Conservation (phyloP, 1,140 invertebrate genomes). For the Aplysia californica region DNA sequence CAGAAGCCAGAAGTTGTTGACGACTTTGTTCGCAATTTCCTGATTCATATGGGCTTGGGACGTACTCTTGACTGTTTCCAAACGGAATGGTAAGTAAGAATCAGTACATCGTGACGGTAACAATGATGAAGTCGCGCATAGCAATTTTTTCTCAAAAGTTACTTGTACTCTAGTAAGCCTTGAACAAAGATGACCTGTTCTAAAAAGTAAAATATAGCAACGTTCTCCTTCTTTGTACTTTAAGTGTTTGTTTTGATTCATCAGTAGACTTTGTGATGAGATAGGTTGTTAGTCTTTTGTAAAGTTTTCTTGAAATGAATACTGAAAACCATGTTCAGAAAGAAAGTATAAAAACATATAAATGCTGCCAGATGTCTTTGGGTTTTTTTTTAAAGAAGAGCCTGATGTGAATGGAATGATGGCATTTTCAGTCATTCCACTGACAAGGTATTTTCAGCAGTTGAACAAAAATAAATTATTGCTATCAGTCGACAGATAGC, state of each 20-base stretch:
- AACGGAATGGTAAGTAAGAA: slow-evolving; percentile 65
- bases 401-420: too few relatives aligned
- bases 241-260: background rate
- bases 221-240: background rate
- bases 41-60: slow-evolving; percentile 65
- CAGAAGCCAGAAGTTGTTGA: slow-evolving; percentile 66
- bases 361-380: too few relatives aligned
- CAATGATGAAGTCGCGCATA: background rate
- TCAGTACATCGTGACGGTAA: too few relatives aligned
- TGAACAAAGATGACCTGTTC: background rate
- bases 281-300: background rate
- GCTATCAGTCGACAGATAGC: too few relatives aligned
- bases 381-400: too few relatives aligned
- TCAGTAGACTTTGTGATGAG: background rate
- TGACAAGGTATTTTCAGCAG: too few relatives aligned
- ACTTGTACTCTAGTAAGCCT: background rate
- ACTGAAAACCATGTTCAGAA: background rate
- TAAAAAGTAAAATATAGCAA: background rate
- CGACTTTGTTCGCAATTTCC: slow-evolving; percentile 68
- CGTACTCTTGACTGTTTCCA: slow-evolving; percentile 66
- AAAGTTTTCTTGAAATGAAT: background rate
- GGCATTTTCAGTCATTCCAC: too few relatives aligned
- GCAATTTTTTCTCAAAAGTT: background rate
- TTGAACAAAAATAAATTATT: too few relatives aligned
- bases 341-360: background rate